Base-by-base conservation (phyloP, 2,888 invertebrate genomes). In the Yponomeuta sedellus region DNA sequence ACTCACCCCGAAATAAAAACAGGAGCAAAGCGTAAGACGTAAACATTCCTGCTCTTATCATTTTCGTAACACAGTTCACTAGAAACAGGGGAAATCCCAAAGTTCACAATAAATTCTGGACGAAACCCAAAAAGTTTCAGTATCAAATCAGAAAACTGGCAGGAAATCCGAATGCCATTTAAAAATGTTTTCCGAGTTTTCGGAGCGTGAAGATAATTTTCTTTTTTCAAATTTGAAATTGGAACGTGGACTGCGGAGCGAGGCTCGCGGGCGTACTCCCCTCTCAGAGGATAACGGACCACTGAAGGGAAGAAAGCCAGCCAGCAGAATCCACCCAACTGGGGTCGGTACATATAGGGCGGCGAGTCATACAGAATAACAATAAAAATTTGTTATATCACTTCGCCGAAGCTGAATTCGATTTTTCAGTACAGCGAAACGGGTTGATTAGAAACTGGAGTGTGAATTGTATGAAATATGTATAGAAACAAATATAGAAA, bases 1-100 rank as follows among this genome's bases (percentile, higher is more conserved):
- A 81, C 88, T 83, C 75, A 89, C 88, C 87, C 73, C 85, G 82
- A 67, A 86, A 82, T 68, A 83, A 72, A 74, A 82, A 78, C 72
- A 86, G 70, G 69, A 86, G 76, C 66, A 83, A 72, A 69, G 77
- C 75, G 66, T 74, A 73, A 72, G 82, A 76, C 65, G 68, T 70
- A 61, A 75, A 68, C 66, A 80, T 74, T 77, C 79, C 77, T 71
- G 76, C 75, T 66, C 76, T 73, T 52, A 79, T 73, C 86, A 86
- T 86, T 72, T 75, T 81, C 67, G 67, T 65, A 66, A 70, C 79
- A 75, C 68, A 66, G 64, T 28, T 76, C 75, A 69, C 72, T 75
- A 75, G 34, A 75, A 77, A 76, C 40, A 52, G 11, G 67, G 67
- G 68, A 69, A 70, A 69, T 70, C 72, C 68, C 19, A 10, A 59